These are phyloP conservation scores for Drosophila macrospina DNA, from an alignment of 2,888 invertebrate genomes.

Conservation along the genomic window DNA sequence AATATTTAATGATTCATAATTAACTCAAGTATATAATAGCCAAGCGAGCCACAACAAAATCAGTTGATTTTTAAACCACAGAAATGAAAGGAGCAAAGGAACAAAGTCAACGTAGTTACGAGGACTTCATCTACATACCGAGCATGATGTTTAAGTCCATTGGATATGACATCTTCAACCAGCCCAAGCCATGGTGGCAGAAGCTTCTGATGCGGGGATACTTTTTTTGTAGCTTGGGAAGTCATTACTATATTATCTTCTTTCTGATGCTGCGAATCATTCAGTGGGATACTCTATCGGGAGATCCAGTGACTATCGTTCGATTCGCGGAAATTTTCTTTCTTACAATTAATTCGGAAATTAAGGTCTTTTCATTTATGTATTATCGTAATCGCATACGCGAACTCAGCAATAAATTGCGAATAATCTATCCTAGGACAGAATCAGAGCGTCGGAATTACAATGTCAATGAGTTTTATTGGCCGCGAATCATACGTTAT, in stretches of 20 bases:
- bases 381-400: conserved; percentile 19
- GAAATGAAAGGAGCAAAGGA: conserved; percentile 1
- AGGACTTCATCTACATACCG: conserved; percentile 32
- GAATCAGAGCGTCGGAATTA: conserved; percentile 15
- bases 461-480: conserved; percentile 26
- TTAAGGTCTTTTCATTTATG: conserved; percentile 15
- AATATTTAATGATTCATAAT: conserved; percentile 8
- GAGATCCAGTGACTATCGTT: conserved; percentile 14
- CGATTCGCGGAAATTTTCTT: conserved; percentile 25
- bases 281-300: conserved; percentile 25
- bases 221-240: conserved; percentile 1
- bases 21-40: conserved; percentile 11
- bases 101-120: conserved; percentile 11
- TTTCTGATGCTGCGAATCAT: conserved; percentile 15
- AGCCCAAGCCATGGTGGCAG: conserved; percentile 11
- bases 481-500: conserved; percentile 23
- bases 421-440: conserved; percentile 1
- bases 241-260: conserved; percentile 14
- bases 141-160: conserved; percentile 17
- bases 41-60: neutral
- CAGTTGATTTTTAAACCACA: neutral
- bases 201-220: conserved; percentile 6
- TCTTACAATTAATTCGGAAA: conserved; percentile 25
- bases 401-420: conserved; percentile 4
- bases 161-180: conserved; percentile 15